A percentile compares a stretch with the other conserved stretches of the same genome.
Conservation (phyloP, 2,113 vertebrate species). For the Cettia cetti region DNA sequence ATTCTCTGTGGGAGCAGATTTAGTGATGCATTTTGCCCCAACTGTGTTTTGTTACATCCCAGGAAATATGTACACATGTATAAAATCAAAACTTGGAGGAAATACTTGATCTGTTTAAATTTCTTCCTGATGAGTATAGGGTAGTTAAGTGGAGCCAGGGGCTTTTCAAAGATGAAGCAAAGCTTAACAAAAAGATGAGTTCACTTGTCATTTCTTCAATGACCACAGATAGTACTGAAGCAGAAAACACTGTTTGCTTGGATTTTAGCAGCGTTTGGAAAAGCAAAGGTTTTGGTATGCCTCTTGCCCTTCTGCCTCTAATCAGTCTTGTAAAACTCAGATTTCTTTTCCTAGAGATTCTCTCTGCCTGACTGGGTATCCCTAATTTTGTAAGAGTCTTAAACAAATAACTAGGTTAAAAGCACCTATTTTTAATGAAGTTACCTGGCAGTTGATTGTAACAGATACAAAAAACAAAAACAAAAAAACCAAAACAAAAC, state of each 20-base stretch:
- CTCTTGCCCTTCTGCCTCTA: background rate
- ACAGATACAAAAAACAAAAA: background rate
- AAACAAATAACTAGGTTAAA: background rate
- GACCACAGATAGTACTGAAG: background rate
- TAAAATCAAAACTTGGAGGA: background rate
- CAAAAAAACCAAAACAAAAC: background rate
- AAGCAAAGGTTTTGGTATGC: background rate
- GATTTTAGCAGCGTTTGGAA: slow-evolving; percentile 14
- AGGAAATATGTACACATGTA: background rate
- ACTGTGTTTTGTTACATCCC: background rate
- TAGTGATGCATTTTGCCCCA: background rate
- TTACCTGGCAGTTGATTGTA: background rate
- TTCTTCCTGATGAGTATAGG: background rate
- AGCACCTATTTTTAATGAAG: background rate
- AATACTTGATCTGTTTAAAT: background rate
- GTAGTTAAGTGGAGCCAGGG: background rate
- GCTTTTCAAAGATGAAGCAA: slow-evolving; percentile 11
- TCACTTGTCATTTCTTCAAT: background rate
- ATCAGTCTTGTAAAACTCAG: background rate
- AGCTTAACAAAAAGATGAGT: background rate
- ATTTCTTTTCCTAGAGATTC: background rate
- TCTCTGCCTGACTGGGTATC: background rate
- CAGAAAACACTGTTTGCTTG: slow-evolving; percentile 7
- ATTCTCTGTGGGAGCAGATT: background rate
- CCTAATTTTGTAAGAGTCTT: background rate